Evolutionary conservation across 2,888 invertebrate species (phyloP).

Genomic region (Latrodectus elegans): DNA sequence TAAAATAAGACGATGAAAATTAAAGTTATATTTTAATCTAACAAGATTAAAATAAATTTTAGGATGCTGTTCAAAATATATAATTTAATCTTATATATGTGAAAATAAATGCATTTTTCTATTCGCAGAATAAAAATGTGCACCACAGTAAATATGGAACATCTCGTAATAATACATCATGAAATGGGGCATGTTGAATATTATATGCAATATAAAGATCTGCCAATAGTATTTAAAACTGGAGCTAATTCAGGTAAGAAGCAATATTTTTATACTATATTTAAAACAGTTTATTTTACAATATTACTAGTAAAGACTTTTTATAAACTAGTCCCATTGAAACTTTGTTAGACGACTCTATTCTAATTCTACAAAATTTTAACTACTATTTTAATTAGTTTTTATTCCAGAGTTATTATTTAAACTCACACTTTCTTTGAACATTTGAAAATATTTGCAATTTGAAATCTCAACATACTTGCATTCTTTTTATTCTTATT

Average conservation of each 20-base stretch:
- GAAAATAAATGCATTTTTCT: not conserved
- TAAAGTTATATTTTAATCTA: not conserved
- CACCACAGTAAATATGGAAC: not conserved
- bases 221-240: not conserved
- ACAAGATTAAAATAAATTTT: not conserved
- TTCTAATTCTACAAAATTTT: no score
- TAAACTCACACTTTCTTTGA: no score
- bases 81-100: not conserved
- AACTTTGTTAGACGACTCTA: no score
- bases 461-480: no score
- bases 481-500: no score
- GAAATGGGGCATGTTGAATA: not conserved
- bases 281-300: no score
- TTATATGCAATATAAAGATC: not conserved
- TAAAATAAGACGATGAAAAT: not conserved
- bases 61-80: not conserved
- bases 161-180: not conserved
- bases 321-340: no score
- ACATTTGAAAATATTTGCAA: no score
- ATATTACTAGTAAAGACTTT: no score
- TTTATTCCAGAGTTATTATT: no score
- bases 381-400: no score
- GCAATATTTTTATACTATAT: no score
- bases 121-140: not conserved
- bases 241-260: not conserved